Conservation (phyloP, 2,888 invertebrate genomes). For the Drosophila diplacantha region DNA sequence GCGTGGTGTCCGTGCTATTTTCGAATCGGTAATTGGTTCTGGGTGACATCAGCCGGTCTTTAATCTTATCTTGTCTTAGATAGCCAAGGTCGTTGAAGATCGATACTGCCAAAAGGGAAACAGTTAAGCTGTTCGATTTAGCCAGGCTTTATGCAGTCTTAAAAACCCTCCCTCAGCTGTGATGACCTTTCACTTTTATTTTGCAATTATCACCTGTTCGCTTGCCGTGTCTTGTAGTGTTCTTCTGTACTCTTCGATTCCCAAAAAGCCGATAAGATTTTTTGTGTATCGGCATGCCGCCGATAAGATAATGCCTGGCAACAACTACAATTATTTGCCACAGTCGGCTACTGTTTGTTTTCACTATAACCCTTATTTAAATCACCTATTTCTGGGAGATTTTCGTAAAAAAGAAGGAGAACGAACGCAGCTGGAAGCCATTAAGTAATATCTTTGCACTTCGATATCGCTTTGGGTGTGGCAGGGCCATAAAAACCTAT, state of each 20-base stretch:
- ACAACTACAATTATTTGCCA: conserved; percentile 32
- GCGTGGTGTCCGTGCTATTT: conserved; percentile 17
- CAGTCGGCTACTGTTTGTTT: conserved; percentile 48
- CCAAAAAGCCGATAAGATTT: conserved; percentile 47
- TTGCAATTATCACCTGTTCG: conserved; percentile 44
- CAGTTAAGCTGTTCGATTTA: neutral
- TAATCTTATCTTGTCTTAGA: conserved; percentile 45
- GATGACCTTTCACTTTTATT: conserved; percentile 16
- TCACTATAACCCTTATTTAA: conserved; percentile 43
- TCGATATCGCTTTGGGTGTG: conserved; percentile 23
- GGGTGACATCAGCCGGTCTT: conserved; percentile 21
- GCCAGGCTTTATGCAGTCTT: neutral
- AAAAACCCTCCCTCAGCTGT: neutral
- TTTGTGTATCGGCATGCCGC: conserved; percentile 56
- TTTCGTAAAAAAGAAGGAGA: conserved; percentile 6
- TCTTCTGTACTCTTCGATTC: conserved; percentile 27
- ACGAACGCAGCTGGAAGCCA: neutral
- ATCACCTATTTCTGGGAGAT: conserved; percentile 17
- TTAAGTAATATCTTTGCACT: conserved; percentile 8
- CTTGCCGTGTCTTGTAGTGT: conserved; percentile 39
- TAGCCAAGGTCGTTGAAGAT: conserved; percentile 53
- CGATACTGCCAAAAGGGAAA: neutral
- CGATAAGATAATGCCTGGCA: conserved; percentile 53
- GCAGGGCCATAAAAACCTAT: conserved; percentile 6
- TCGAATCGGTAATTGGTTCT: conserved; percentile 3